phyloP scores from a whole-genome alignment of 2,113 vertebrate genomes.

The Lampris megalopsis region DNA sequence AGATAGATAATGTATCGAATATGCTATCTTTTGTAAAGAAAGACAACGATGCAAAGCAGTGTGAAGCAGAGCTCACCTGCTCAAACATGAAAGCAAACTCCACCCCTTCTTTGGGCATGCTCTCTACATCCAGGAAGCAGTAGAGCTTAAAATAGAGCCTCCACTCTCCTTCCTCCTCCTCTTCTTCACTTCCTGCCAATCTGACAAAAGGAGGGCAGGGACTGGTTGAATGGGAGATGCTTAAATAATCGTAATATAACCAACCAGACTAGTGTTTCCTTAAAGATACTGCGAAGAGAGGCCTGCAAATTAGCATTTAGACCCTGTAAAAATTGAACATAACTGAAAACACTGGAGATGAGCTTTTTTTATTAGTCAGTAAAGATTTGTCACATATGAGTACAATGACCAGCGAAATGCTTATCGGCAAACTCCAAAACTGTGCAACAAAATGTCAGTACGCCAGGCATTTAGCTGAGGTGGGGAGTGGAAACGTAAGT shows the following conservation, averaged over 20 bases:
- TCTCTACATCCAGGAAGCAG: slow-evolving; percentile 93
- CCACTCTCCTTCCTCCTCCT: slow-evolving; percentile 89
- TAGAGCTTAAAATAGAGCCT: slow-evolving; percentile 94
- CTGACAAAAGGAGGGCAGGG: slow-evolving; percentile 67
- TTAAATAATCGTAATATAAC: neutral
- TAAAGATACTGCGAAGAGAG: too few relatives aligned
- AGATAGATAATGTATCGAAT: neutral
- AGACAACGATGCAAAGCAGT: neutral
- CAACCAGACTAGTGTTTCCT: neutral
- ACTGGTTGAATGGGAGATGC: neutral
- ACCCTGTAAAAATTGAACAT: neutral
- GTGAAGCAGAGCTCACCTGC: slow-evolving; percentile 81
- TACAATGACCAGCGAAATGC: too few relatives aligned
- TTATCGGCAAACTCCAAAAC: too few relatives aligned
- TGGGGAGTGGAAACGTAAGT: too few relatives aligned
- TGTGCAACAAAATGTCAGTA: too few relatives aligned
- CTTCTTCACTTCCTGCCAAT: slow-evolving; percentile 87
- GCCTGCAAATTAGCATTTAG: too few relatives aligned
- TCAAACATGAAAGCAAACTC: slow-evolving; percentile 98
- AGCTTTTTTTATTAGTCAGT: too few relatives aligned
- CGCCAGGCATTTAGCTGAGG: too few relatives aligned
- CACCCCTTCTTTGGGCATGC: slow-evolving; percentile 91
- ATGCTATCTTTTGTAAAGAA: neutral
- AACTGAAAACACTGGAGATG: neutral
- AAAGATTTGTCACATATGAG: too few relatives aligned